Conservation (phyloP, 2,888 invertebrate species). For the Platycheirus albimanus region DNA sequence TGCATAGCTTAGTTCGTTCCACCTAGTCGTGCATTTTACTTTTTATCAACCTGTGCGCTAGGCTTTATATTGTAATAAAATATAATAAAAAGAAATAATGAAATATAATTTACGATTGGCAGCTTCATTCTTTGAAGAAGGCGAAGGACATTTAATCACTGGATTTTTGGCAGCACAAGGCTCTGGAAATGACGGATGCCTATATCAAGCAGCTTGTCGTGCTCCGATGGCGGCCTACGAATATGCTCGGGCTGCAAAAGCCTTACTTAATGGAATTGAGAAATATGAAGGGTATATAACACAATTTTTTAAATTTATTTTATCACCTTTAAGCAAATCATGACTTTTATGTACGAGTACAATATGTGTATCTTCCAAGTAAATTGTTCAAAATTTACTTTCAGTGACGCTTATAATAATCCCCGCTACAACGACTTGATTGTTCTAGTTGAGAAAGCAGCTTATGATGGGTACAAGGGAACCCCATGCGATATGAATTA, state of each 20-base stretch:
- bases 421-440: constrained; percentile 87
- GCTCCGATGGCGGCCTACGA: constrained; percentile 88
- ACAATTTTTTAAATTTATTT: neutral
- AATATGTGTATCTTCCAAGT: too few relatives aligned
- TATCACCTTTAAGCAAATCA: neutral
- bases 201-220: constrained; percentile 90
- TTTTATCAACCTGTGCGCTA: too few relatives aligned
- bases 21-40: too few relatives aligned
- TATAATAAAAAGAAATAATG: too few relatives aligned
- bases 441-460: constrained; percentile 86
- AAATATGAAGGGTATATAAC: constrained; percentile 85
- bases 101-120: neutral
- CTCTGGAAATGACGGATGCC: constrained; percentile 88
- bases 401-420: constrained; percentile 80
- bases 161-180: constrained; percentile 88
- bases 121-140: constrained; percentile 84
- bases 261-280: constrained; percentile 88
- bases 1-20: too few relatives aligned
- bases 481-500: constrained; percentile 85
- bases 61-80: too few relatives aligned
- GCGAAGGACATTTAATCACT: constrained; percentile 85
- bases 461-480: constrained; percentile 86
- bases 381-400: constrained; percentile 38
- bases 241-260: constrained; percentile 90
- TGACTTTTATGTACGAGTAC: too few relatives aligned